phyloP scores from a whole-genome alignment of 1,140 invertebrate genomes.

The Drosophila sproati region DNA sequence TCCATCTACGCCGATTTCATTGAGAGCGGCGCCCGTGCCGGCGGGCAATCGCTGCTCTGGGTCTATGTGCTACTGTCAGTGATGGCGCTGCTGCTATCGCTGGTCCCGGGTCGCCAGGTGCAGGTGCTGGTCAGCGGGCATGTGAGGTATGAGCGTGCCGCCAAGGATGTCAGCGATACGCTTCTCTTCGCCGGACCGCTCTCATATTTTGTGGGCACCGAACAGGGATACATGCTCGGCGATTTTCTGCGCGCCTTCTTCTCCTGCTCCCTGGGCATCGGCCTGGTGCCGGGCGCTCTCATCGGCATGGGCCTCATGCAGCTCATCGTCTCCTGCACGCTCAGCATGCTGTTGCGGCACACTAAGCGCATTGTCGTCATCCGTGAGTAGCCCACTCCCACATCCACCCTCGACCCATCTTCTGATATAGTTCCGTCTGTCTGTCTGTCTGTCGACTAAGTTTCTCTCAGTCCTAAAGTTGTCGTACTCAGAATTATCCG shows the following conservation, averaged over 20 bases:
- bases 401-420: no score
- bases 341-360: conserved; percentile 88
- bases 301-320: conserved; percentile 88
- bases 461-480: no score
- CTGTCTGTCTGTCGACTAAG: no score
- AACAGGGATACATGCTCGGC: conserved; percentile 89
- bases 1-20: conserved; percentile 73
- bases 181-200: conserved; percentile 87
- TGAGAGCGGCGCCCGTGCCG: conserved; percentile 59
- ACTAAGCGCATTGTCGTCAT: conserved; percentile 88
- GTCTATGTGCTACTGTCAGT: conserved; percentile 86
- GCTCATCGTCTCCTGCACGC: conserved; percentile 87
- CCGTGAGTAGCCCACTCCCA: conserved; percentile 74
- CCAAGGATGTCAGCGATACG: conserved; percentile 75
- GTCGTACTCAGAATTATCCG: no score
- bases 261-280: conserved; percentile 87
- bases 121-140: conserved; percentile 70
- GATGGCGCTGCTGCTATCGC: conserved; percentile 86
- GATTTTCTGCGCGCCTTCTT: conserved; percentile 87
- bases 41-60: conserved; percentile 86
- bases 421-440: no score
- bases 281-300: conserved; percentile 87
- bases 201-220: conserved; percentile 88
- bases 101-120: conserved; percentile 78
- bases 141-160: conserved; percentile 43